These are phyloP conservation scores for Carollia perspicillata DNA, from an alignment of 2,113 vertebrate species.

Conservation along the genomic window DNA sequence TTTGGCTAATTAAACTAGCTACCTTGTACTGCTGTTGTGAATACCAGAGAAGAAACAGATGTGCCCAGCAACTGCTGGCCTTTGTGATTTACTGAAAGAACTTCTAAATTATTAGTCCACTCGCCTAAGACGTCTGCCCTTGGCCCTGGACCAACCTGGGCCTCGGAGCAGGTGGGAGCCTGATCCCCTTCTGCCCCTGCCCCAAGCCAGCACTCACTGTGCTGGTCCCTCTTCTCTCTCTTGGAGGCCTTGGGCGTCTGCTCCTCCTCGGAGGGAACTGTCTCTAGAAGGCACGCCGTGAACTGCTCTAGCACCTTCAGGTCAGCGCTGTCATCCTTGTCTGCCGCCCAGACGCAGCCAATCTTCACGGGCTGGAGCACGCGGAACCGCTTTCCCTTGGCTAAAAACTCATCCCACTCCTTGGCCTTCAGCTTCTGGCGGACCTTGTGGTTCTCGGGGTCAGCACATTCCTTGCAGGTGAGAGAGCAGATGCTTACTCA, in stretches of 20 bases:
- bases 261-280: conserved; percentile 73
- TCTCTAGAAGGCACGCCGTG: conserved; percentile 84
- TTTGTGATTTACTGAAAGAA: background rate
- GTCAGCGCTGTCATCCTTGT: background rate
- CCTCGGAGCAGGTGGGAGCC: background rate
- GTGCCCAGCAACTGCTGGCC: background rate
- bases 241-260: conserved; percentile 81
- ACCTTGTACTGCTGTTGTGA: background rate
- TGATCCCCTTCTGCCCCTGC: fast-evolving
- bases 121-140: background rate
- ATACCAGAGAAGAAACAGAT: background rate
- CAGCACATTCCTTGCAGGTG: conserved; percentile 85
- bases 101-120: too few relatives aligned
- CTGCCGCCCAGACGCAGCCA: conserved; percentile 90
- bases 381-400: conserved; percentile 91
- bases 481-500: background rate
- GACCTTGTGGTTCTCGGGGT: conserved; percentile 94
- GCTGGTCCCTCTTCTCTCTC: conserved; percentile 83
- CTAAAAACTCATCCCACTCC: conserved; percentile 96
- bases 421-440: conserved; percentile 94
- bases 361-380: conserved; percentile 89
- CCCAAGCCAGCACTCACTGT: conserved; percentile 83
- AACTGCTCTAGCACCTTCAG: conserved; percentile 86
- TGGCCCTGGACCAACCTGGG: background rate
- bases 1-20: background rate